Base-by-base conservation (phyloP, 2,797 vertebrate genomes). In the Pseudomugil gertrudae region DNA sequence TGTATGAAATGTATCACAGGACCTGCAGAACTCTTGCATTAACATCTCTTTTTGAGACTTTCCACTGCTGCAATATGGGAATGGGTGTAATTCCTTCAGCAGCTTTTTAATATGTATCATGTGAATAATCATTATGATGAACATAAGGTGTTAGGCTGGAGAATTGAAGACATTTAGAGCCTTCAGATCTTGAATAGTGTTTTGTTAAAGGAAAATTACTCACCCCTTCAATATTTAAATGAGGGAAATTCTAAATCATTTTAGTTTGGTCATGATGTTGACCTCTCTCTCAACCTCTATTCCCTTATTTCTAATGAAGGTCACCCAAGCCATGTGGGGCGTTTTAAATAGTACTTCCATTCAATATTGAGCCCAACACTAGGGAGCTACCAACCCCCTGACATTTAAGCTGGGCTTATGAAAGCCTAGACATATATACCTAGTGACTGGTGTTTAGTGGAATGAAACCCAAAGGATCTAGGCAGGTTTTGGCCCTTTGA, bases 391-490 rank as follows among this genome's bases (percentile, higher is more conserved):
- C 72, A 72, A 62, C 82, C 87, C 78, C 73, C 69, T 86, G 83
- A 90, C 85, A 90, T 90, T 88, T 86, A 84, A 87, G 63, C 33
- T 24, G 57, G 77, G 26, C 66, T 85, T 91, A 89, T 87, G 79
- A 89, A 90, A 85, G 84, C 83, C 73, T 53, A 81, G 84, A 90
- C 89, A 87, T 80, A 82, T 84, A 91, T 81, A 83, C 74, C 85
- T 76, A 80, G 89, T 86, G 90, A 92, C 90, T 87, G 76, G 86
- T 90, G 91, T 89, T 91, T 91, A 92, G 87, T 88, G 84, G 80
- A 84, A 67, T 81, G 84, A 89, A 89, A 81, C 90, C 90, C 90
- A 85, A 74, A 86, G 84, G 88, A 88, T 81, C 79, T 66, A 10
- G 55, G 76, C 77, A 88, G 83, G 82, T 84, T 90, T 80, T 83